These are phyloP conservation scores for Cynaeus angustus DNA, from an alignment of 2,888 invertebrate species.

Conservation along the genomic window DNA sequence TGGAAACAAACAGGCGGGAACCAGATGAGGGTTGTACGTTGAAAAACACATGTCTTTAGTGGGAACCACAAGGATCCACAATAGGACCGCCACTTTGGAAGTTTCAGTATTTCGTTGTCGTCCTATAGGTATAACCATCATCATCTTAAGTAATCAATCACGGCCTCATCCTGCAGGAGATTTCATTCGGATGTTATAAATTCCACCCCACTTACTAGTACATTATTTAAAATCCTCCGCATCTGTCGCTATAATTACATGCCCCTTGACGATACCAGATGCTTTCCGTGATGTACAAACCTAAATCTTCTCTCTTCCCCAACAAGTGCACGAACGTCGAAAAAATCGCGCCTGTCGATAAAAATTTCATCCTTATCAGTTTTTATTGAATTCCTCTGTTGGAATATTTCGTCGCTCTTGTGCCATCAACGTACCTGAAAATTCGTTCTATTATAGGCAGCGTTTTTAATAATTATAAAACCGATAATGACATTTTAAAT, in stretches of 20 bases:
- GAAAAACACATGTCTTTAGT: background rate
- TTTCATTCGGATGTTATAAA: constrained; percentile 47
- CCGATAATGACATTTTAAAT: constrained; percentile 46
- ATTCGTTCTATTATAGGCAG: constrained; percentile 20
- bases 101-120: no score
- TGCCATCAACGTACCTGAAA: constrained; percentile 36
- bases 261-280: constrained; percentile 47
- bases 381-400: constrained; percentile 25
- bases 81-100: background rate
- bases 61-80: no score
- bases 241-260: constrained; percentile 51
- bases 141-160: constrained; percentile 43
- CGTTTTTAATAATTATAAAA: constrained; percentile 43
- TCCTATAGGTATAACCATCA: no score
- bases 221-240: constrained; percentile 49
- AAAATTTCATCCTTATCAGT: constrained; percentile 26
- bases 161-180: constrained; percentile 32
- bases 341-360: constrained; percentile 19
- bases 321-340: background rate
- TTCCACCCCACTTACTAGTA: constrained; percentile 43
- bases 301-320: constrained; percentile 1
- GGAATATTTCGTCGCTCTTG: constrained; percentile 21
- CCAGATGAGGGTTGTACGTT: background rate
- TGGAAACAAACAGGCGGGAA: constrained; percentile 31
- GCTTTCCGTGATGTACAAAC: constrained; percentile 13